phyloP scores from a whole-genome alignment of 1,140 invertebrate genomes.

The Drosophila kikkawai region DNA sequence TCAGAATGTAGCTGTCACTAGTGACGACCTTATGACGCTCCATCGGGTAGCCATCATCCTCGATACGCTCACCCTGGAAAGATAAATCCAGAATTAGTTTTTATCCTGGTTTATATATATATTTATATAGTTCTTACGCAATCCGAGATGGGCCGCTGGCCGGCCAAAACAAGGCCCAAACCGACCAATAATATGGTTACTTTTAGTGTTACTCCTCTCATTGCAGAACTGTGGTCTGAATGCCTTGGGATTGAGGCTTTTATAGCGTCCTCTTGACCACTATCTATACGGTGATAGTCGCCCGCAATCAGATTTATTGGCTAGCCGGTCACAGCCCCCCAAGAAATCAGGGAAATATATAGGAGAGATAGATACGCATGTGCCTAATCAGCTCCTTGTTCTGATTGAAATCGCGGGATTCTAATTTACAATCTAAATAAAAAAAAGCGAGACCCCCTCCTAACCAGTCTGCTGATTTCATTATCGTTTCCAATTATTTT shows the following conservation, averaged over 20 bases:
- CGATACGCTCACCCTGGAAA: slow-evolving; percentile 65
- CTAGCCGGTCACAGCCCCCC: slow-evolving; percentile 16
- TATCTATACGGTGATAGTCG: slow-evolving; percentile 38
- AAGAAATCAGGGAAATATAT: slow-evolving; percentile 38
- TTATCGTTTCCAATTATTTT: slow-evolving; percentile 53
- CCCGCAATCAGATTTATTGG: slow-evolving; percentile 51
- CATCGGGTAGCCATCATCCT: slow-evolving; percentile 74
- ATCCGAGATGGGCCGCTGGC: slow-evolving; percentile 63
- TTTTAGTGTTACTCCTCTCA: slow-evolving; percentile 42
- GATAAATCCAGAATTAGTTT: neutral
- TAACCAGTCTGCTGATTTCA: slow-evolving; percentile 7
- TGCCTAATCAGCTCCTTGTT: slow-evolving; percentile 46
- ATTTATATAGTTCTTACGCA: slow-evolving; percentile 51
- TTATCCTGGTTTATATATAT: neutral
- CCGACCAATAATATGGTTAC: slow-evolving; percentile 45
- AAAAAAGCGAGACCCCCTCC: slow-evolving; percentile 27
- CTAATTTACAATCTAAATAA: slow-evolving; percentile 45
- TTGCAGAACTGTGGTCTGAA: slow-evolving; percentile 29
- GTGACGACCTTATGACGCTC: slow-evolving; percentile 68
- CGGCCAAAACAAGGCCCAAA: slow-evolving; percentile 52
- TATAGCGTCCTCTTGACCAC: slow-evolving; percentile 29
- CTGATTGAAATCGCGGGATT: slow-evolving; percentile 36
- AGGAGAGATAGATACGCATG: slow-evolving; percentile 25
- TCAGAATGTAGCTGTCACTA: slow-evolving; percentile 69
- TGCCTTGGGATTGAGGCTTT: slow-evolving; percentile 15